Base-by-base conservation (phyloP, 2,797 vertebrate species). In the Clarias pachynema region DNA sequence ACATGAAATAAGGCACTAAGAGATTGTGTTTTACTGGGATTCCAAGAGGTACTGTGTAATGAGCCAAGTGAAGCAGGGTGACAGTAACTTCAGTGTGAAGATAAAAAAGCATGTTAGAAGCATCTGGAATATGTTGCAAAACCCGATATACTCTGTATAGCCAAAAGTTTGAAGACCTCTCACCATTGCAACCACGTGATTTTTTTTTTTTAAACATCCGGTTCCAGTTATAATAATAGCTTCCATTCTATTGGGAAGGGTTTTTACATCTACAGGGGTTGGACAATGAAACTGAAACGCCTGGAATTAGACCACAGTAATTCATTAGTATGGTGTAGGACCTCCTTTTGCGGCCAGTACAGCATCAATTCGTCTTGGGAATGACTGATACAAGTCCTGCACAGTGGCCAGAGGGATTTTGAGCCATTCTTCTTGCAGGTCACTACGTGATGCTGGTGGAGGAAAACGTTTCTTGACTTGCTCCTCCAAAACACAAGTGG, bases 11-110 rank as follows among this genome's bases (percentile, higher is more conserved):
- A 53, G 83, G 78, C n/a, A 87, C 81, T 18, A 68, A 62, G 85
- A 79, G 81, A 86, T 87, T 88, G 85, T 87, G 86, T 81, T 89
- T 89, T 87, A 81, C 79, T 81, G 56, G 80, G 84, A 75, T 87
- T 86, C 85, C 85, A 84, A 86, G 44, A 78, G 73, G 63, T 75
- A 74, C 70, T 84, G 82, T 85, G 78, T 85, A 85, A 78, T 81
- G 83, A 81, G 77, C 49, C 62, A 44, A 24, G 16, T 37, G 2
- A 84, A 49, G 59, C 68, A 40, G 78, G 5, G 10, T 74, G 81
- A 77, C 49, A 85, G 84, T 20, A 63, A 81, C 29, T 40, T 7
- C 5, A 53, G 20, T 16, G 26, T 65, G 37, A 1, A 84, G 82
- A 72, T 44, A 14, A 63, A n/a, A 40, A 72, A 53, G 3, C 56